These are phyloP conservation scores for Clusia tigrina DNA, from an alignment of 2,888 invertebrate species.

Conservation along the genomic window DNA sequence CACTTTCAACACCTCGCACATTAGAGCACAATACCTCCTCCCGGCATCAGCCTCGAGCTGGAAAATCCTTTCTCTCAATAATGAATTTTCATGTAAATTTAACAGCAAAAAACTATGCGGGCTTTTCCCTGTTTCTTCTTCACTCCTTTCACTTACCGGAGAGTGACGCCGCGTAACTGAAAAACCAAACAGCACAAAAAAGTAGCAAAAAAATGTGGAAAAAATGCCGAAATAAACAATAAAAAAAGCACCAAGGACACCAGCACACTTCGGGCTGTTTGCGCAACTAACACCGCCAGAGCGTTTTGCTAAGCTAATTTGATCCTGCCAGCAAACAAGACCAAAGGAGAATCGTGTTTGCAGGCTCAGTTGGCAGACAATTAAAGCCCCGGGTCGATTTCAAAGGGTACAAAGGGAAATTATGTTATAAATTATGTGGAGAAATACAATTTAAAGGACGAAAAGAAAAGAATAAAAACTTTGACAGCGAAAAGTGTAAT, in stretches of 20 bases:
- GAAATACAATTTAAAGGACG: slow-evolving; percentile 38
- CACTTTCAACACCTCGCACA: too few relatives aligned
- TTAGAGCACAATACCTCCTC: too few relatives aligned
- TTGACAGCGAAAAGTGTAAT: not conserved
- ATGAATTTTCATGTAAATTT: too few relatives aligned
- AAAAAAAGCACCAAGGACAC: not conserved
- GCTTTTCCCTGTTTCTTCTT: too few relatives aligned
- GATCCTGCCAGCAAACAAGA: not conserved
- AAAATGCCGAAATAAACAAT: not conserved
- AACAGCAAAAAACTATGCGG: too few relatives aligned
- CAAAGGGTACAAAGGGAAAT: slow-evolving; percentile 35
- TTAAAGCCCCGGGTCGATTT: not conserved
- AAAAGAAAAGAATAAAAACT: slow-evolving; percentile 11
- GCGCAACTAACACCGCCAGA: slow-evolving; percentile 21
- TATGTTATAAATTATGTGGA: slow-evolving; percentile 52
- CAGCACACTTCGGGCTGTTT: not conserved
- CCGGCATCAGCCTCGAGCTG: too few relatives aligned
- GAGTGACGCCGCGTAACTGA: too few relatives aligned
- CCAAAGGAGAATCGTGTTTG: not conserved
- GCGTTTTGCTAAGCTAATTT: slow-evolving; percentile 52
- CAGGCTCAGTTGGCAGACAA: not conserved
- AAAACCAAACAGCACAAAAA: too few relatives aligned
- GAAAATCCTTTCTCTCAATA: too few relatives aligned
- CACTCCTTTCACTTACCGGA: too few relatives aligned
- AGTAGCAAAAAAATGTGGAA: too few relatives aligned